Base-by-base conservation (phyloP, 2,797 vertebrate genomes). In the Diplodus puntazzo region DNA sequence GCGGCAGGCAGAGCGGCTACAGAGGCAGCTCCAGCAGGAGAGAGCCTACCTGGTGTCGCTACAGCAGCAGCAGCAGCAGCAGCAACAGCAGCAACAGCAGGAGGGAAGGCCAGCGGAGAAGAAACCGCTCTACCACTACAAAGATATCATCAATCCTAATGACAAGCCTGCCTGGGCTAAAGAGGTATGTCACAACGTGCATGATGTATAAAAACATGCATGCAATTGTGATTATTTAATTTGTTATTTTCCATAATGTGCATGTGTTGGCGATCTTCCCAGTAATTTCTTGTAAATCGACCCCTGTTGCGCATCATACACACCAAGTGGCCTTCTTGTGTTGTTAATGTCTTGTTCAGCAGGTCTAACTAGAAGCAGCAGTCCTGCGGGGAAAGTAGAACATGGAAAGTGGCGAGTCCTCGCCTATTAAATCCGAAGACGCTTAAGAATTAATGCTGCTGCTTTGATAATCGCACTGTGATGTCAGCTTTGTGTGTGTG, bases 111-210 rank as follows among this genome's bases (percentile, higher is more conserved):
- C 96, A 0, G 88, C 92, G 2, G 97, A 98, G 81, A 99, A 99
- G 95, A 98, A 98, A 75, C 96, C 88, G 7, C 96, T 98, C 34
- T 99, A 99, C 92, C 97, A 99, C 88, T 99, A 97, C 92, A 99
- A 98, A 83, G 97, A 99, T 80, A 93, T 96, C 27, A 92, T 95
- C 88, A 98, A 97, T 91, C 96, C 97, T 43, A 96, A 89, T 0
- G 97, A 99, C 93, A 99, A 99, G 75, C 98, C 98, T 5, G 96
- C 97, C 0, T 99, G 98, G 98, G 98, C 98, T 83, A 99, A 98
- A 92, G 97, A 99, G 96, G 98, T 98, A 77, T 68, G 63, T 61
- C 55, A 8, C 27, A 55, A 59, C 77, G 55, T 73, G 81, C 48
- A 77, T 74, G 72, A 23, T 27, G 11, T n/a, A 20, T 39, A 54